Conservation (phyloP, 2,888 invertebrate genomes). For the Hanleya hanleyi region DNA sequence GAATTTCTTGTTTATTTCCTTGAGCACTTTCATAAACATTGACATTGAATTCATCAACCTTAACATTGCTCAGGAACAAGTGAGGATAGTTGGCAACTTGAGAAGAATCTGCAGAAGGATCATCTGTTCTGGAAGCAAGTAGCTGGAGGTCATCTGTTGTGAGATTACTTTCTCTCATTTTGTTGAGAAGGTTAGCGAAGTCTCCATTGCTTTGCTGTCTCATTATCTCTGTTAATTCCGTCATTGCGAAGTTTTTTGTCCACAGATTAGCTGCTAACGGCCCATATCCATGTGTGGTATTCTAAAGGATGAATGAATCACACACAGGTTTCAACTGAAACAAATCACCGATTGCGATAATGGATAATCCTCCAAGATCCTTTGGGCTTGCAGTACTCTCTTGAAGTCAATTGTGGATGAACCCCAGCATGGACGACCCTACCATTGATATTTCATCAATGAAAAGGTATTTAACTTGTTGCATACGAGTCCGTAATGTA, state of each 20-base stretch:
- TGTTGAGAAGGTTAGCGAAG: too few species aligned
- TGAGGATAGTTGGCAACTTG: too few species aligned
- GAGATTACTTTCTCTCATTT: too few species aligned
- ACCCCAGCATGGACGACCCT: neutral
- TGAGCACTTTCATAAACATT: too few species aligned
- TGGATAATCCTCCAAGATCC: neutral
- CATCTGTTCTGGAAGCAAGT: too few species aligned
- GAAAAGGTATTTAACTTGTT: neutral
- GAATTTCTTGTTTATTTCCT: too few species aligned
- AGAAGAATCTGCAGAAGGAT: too few species aligned
- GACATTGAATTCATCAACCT: too few species aligned
- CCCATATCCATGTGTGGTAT: neutral
- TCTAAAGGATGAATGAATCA: neutral
- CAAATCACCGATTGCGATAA: neutral
- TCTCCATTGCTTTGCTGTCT: too few species aligned
- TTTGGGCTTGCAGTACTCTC: neutral
- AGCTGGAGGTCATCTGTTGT: too few species aligned
- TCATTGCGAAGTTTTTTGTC: conserved; percentile 11
- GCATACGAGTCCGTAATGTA: neutral
- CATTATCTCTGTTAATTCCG: conserved; percentile 35
- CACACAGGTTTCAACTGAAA: conserved; percentile 7
- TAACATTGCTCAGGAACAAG: too few species aligned
- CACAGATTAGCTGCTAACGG: conserved; percentile 31
- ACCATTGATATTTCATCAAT: conserved; percentile 15
- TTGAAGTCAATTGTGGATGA: conserved; percentile 10